Evolutionary conservation across 2,797 vertebrate genomes (phyloP).

Genomic region (Pseudocheirus occidentalis): DNA sequence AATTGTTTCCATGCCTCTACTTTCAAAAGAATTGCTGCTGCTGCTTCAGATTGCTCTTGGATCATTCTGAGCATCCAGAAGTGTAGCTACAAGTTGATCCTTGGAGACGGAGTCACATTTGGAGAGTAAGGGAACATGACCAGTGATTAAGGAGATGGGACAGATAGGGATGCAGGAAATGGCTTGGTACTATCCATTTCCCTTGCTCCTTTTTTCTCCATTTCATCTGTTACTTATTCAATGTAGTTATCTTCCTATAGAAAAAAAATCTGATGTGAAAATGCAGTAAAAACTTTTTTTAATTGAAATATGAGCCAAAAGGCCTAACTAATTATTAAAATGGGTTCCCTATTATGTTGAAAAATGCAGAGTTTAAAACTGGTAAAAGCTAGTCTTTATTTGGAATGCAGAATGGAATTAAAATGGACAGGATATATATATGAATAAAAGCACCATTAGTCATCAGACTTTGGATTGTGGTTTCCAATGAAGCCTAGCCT

Average conservation of each 20-base stretch:
- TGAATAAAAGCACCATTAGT: neutral
- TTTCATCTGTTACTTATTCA: neutral
- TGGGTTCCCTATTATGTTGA: neutral
- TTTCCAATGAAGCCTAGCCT: neutral
- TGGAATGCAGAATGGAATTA: neutral
- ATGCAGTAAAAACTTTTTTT: neutral
- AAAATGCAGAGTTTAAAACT: neutral
- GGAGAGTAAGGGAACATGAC: neutral
- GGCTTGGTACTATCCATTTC: accelerated
- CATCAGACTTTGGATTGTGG: neutral
- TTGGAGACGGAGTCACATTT: slow-evolving; percentile 19
- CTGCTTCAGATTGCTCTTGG: neutral
- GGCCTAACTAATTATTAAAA: neutral
- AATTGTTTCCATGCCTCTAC: slow-evolving; percentile 54
- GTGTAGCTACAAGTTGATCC: neutral
- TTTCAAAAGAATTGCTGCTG: slow-evolving; percentile 38
- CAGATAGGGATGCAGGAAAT: neutral
- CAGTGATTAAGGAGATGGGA: neutral
- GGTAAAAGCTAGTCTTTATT: neutral
- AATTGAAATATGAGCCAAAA: slow-evolving; percentile 1
- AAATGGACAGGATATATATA: neutral
- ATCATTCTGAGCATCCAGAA: slow-evolving; percentile 42
- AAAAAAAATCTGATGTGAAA: slow-evolving; percentile 35
- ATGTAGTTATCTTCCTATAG: neutral
- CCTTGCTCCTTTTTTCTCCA: neutral